These are phyloP conservation scores for Capitella teleta DNA, from an alignment of 1,140 invertebrate species.

Conservation along the genomic window DNA sequence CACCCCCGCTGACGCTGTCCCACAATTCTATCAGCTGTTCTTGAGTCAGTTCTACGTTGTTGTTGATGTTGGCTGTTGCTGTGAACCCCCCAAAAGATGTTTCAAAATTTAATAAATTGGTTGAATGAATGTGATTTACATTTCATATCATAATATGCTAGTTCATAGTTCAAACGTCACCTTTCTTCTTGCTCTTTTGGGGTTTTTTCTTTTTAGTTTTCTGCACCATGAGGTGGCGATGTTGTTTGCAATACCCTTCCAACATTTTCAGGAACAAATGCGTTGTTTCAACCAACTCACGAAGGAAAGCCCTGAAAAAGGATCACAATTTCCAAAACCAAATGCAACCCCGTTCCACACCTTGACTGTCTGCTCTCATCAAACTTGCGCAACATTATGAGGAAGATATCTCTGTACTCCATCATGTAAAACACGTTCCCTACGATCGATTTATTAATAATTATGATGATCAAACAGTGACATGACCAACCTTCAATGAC, in stretches of 20 bases:
- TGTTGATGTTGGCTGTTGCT: neutral
- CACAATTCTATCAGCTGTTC: conserved; percentile 52
- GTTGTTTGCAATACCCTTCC: conserved; percentile 62
- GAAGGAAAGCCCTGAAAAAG: conserved; percentile 58
- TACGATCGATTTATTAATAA: too few species aligned
- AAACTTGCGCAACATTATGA: conserved; percentile 66
- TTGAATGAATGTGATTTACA: neutral
- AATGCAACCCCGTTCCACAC: conserved; percentile 41
- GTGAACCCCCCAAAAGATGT: too few species aligned
- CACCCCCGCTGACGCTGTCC: conserved; percentile 57
- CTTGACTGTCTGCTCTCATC: conserved; percentile 76
- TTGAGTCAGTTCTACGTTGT: neutral
- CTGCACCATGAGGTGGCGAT: conserved; percentile 57
- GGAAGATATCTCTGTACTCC: conserved; percentile 84
- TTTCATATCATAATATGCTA: neutral
- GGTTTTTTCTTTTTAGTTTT: conserved; percentile 53
- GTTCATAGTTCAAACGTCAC: neutral
- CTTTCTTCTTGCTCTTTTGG: conserved; percentile 7
- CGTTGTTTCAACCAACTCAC: conserved; percentile 75
- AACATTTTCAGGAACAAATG: conserved; percentile 89
- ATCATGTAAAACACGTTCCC: conserved; percentile 74
- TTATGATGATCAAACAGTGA: too few species aligned
- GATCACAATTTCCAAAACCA: neutral
- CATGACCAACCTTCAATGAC: conserved; percentile 72
- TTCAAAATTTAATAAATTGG: neutral